phyloP scores from a whole-genome alignment of 92 coral and sea anemone genomes.

The Epizoanthus ramosus region DNA sequence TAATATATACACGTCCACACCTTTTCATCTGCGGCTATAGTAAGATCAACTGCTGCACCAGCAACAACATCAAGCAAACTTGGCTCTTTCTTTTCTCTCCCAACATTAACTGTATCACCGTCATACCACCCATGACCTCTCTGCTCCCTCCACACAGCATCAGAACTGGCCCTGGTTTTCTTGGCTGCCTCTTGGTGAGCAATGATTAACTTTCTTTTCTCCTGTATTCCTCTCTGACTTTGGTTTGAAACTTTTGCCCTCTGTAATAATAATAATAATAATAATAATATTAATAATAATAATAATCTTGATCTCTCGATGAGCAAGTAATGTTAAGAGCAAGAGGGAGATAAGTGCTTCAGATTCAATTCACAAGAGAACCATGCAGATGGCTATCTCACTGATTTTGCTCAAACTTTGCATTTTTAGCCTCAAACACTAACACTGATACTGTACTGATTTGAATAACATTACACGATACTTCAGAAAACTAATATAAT shows the following conservation, averaged over 20 bases:
- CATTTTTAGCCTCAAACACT: no score
- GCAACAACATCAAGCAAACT: conserved; percentile 34
- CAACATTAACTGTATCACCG: not conserved
- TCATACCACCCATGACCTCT: not conserved
- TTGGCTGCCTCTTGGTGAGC: not conserved
- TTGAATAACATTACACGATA: no score
- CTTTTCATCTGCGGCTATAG: conserved; percentile 93
- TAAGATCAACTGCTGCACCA: conserved; percentile 61
- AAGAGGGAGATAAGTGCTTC: no score
- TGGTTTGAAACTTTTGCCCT: conserved; percentile 14
- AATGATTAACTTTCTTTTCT: not conserved
- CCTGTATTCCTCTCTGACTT: not conserved
- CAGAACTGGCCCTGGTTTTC: not conserved
- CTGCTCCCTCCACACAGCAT: not conserved
- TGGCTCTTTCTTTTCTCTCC: not conserved
- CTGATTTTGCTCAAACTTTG: no score
- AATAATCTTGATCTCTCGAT: not conserved
- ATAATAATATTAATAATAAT: not conserved
- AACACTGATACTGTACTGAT: no score
- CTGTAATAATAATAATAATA: not conserved
- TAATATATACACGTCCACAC: conserved; percentile 36
- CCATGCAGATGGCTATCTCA: no score
- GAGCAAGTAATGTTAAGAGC: no score
- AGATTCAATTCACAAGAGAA: no score
- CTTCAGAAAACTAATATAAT: no score